These are phyloP conservation scores for Oreohelix idahoensis DNA, from an alignment of 1,140 invertebrate genomes.

Conservation along the genomic window DNA sequence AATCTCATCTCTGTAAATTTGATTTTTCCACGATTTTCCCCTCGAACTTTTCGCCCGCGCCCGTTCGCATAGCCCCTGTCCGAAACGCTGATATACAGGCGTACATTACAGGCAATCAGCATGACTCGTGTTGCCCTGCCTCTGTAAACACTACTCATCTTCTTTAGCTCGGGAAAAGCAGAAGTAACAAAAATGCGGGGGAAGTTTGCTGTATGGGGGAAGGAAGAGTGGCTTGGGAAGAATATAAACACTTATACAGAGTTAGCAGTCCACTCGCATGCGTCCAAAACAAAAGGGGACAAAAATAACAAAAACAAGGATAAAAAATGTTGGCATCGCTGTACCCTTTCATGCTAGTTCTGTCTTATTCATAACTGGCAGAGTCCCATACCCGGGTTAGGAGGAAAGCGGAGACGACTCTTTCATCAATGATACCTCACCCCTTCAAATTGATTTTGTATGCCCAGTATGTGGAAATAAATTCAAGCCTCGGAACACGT, in stretches of 20 bases:
- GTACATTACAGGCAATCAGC: neutral
- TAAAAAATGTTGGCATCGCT: neutral
- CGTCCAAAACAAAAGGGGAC: neutral
- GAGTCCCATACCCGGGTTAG: neutral
- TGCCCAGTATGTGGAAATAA: neutral
- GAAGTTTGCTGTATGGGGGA: neutral
- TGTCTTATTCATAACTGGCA: neutral
- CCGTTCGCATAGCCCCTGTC: neutral
- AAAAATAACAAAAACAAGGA: neutral
- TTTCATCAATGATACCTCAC: neutral
- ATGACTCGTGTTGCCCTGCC: neutral
- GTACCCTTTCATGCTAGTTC: neutral
- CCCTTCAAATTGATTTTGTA: conserved; percentile 2
- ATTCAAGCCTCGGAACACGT: neutral
- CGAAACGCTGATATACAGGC: neutral
- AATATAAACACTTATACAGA: neutral
- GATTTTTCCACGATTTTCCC: neutral
- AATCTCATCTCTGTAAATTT: neutral
- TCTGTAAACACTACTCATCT: neutral
- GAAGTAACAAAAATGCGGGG: neutral
- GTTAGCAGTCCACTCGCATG: neutral
- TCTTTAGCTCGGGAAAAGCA: neutral
- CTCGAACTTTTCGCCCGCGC: neutral
- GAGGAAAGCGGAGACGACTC: too few relatives aligned
- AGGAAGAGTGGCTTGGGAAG: neutral